Evolutionary conservation across 2,888 invertebrate genomes (phyloP), one percentile per base, ranked within the genome.

Genomic region (Uloborus plumipes): DNA sequence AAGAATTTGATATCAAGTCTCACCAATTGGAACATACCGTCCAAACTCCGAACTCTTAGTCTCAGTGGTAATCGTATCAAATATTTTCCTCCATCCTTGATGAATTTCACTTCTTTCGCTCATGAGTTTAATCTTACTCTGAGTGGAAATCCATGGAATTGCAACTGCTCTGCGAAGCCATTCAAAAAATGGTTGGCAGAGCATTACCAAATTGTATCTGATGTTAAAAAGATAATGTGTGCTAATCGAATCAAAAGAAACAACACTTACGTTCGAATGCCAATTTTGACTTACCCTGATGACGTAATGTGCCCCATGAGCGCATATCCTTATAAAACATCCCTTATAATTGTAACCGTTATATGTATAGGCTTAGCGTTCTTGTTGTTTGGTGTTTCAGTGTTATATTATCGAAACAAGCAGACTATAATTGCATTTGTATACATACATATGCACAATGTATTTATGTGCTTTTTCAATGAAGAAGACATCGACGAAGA

Each of bases 401-500:
- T 86, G 6, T 69, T 86, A 13, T 86, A 86, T 62, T 86, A 86
- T 76, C 72, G 86, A 26, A 86, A 87, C 73, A 86, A 85, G 58
- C 86, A 86, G 71, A 85, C 85, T 9, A 84, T 87, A 13, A 82
- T 86, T 64, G 87, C 87, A 18, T 87, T 86, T 61, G 78, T 86
- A 16, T 87, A 86, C 61, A 86, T 87, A 49, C 86, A 87, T 59
- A 79, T 87, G 53, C 79, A 86, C 72, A 82, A 85, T 18, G 84
- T 87, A 3, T 87, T 86, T 65, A 81, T 85, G 31, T 86, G 86
- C 67, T 78, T 86, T 26, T 86, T 86, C 75, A 86, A 64, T 51
- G 86, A 87, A 78, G 84, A 85, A 20, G 86, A 87, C 55, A 72
- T 86, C 49, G 87, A 87, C 62, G 86, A 86, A 67, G 86, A 87